phyloP scores from a whole-genome alignment of 1,140 invertebrate species.

The Platyura marginata region DNA sequence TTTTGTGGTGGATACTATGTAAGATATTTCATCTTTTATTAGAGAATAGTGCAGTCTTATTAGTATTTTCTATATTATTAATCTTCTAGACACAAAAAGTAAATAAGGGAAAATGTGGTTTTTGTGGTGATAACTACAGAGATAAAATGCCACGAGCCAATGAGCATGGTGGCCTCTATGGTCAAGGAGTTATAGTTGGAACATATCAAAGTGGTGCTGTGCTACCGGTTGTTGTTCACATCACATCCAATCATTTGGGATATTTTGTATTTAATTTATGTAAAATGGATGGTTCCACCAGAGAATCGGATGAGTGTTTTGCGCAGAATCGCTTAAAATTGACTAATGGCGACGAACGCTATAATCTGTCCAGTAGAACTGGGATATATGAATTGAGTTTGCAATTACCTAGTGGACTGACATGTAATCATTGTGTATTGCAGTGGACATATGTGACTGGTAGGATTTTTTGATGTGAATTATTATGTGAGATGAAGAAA shows the following conservation, averaged over 20 bases:
- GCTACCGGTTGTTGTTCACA: constrained; percentile 18
- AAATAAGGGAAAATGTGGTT: constrained; percentile 29
- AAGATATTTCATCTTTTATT: no score
- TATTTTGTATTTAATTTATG: constrained; percentile 32
- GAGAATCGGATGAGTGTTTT: constrained; percentile 34
- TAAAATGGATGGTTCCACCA: constrained; percentile 11
- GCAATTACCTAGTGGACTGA: constrained; percentile 25
- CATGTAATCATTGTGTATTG: constrained; percentile 37
- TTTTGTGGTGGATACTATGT: no score
- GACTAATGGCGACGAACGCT: constrained; percentile 17
- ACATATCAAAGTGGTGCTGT: constrained; percentile 15
- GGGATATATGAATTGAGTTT: constrained; percentile 5
- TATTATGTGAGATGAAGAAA: constrained; percentile 55
- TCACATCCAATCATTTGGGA: constrained; percentile 30
- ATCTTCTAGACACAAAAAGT: constrained; percentile 18
- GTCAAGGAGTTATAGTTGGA: constrained; percentile 28
- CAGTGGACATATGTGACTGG: constrained; percentile 35
- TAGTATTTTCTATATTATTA: no score
- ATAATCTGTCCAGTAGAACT: not conserved
- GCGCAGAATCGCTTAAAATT: constrained; percentile 19
- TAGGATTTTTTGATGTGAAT: constrained; percentile 11
- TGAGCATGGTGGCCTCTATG: constrained; percentile 35
- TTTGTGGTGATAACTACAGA: constrained; percentile 30
- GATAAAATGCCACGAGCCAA: constrained; percentile 24
- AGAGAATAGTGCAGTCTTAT: no score